Evolutionary conservation across 2,888 invertebrate genomes (phyloP), one percentile per base, ranked within the genome.

Genomic region (Plusia festucae): DNA sequence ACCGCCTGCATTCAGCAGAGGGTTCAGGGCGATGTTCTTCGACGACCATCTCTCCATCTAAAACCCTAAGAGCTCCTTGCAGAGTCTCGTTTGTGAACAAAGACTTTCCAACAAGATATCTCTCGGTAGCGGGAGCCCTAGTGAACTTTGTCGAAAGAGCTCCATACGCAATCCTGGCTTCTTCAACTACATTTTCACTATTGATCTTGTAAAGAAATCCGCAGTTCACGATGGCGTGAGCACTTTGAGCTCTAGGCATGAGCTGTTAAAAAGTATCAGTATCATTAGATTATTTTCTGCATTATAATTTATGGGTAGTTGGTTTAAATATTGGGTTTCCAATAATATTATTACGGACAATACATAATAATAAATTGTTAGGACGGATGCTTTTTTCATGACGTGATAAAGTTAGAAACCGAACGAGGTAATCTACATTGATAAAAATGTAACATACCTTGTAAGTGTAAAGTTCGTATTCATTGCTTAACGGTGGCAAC

Each of bases 201-300:
- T 73, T 56, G 40, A 97, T 77, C 86, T 96, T 95, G 68, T 96
- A 95, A 0, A 96, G 88, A 83, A 97, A 97, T 4, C 96, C 97
- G n/a, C 97, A 97, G 82, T 97, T 97, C 0, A 98, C 96, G 63
- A 97, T 95, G 0, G 97, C 97, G 79, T 97, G 97, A 0, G 97
- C 96, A 83, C 97, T 97, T 90, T 97, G 97, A 0, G 96, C 95
- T 75, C 97, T 92, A 0, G 96, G 96, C 96, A 96, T 97, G 52
- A 97, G 96, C 97, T 97, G 83, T 3, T 85, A 85, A 40, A 11
- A 46, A 0, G 22, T 16, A 9, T 30, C 9, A 9, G 9, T 2
- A 9, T 30, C 27, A 9, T 9, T 30, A 9, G 9, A 30, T 30
- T 20, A 18, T 1, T n/a, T 55, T 61, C 2, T 32, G n/a, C n/a